These are phyloP conservation scores for Dasypogon diadema DNA, from an alignment of 2,888 invertebrate genomes.

Conservation along the genomic window DNA sequence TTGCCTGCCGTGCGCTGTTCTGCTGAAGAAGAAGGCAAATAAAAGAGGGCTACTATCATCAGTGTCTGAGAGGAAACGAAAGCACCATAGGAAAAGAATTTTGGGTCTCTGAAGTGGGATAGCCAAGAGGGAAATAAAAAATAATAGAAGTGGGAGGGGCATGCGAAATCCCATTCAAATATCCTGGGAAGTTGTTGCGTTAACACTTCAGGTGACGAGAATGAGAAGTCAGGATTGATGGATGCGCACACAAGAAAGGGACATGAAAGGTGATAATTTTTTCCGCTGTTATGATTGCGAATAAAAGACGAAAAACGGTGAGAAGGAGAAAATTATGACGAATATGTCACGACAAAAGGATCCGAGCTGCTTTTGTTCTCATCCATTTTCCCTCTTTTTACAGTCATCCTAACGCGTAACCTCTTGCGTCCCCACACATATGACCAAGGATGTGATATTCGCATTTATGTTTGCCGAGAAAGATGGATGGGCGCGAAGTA, in stretches of 20 bases:
- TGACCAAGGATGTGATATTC: background rate
- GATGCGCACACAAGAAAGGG: slow-evolving; percentile 8
- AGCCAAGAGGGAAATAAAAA: slow-evolving; percentile 48
- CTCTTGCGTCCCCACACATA: background rate
- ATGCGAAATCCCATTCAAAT: slow-evolving; percentile 16
- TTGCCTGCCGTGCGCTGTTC: background rate
- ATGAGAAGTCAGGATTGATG: slow-evolving; percentile 4
- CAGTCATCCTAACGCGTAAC: background rate
- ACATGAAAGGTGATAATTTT: slow-evolving; percentile 47
- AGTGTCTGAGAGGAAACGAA: slow-evolving; percentile 1
- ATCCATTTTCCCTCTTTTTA: background rate
- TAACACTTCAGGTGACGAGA: slow-evolving; percentile 39
- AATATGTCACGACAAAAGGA: slow-evolving; percentile 4
- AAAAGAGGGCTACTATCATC: background rate
- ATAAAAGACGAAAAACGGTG: slow-evolving; percentile 47
- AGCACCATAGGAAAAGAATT: slow-evolving; percentile 41
- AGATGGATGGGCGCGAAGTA: slow-evolving; percentile 6
- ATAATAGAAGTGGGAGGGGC: slow-evolving; percentile 54
- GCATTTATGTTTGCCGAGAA: background rate
- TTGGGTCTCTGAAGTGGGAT: slow-evolving; percentile 38
- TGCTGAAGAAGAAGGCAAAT: slow-evolving; percentile 26
- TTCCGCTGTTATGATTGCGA: slow-evolving; percentile 52
- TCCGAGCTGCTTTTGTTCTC: background rate
- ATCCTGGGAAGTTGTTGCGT: background rate
- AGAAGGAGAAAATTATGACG: slow-evolving; percentile 9